Conservation (phyloP, 2,797 vertebrate genomes). For the Phalloptychus januarius region DNA sequence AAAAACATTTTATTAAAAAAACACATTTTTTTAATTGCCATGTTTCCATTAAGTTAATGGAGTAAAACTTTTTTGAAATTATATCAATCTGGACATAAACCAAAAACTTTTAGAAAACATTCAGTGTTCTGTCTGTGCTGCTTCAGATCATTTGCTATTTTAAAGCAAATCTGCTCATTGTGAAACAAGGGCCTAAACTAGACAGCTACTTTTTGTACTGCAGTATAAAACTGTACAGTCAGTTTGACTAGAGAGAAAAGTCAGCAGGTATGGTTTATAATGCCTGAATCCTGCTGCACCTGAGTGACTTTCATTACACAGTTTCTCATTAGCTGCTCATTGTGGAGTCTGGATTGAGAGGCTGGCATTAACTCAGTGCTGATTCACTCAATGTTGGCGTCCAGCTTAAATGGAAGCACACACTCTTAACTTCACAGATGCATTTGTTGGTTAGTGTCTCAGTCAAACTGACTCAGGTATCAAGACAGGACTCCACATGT, state of each 20-base stretch:
- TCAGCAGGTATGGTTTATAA: neutral
- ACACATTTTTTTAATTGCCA: too few species aligned
- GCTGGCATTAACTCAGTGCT: neutral
- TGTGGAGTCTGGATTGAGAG: conserved; percentile 11
- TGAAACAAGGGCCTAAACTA: neutral
- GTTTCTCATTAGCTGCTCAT: conserved; percentile 3
- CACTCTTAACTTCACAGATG: conserved; percentile 16
- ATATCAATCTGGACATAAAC: neutral
- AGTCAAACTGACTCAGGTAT: conserved; percentile 62
- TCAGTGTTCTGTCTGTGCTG: neutral
- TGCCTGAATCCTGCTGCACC: neutral
- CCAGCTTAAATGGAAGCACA: conserved; percentile 27
- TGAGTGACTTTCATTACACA: neutral
- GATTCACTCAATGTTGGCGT: conserved; percentile 11
- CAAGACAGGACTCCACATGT: conserved; percentile 46
- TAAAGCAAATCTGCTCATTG: neutral
- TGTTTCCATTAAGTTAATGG: too few species aligned
- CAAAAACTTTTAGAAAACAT: neutral
- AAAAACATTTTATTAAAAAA: too few species aligned
- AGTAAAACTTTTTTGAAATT: neutral
- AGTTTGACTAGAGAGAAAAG: neutral
- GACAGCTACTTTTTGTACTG: neutral
- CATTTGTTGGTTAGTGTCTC: conserved; percentile 26
- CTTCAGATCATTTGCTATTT: neutral
- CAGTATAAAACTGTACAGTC: neutral